Evolutionary conservation across 2,113 vertebrate species (phyloP).

Genomic region (Phocoena sinus): DNA sequence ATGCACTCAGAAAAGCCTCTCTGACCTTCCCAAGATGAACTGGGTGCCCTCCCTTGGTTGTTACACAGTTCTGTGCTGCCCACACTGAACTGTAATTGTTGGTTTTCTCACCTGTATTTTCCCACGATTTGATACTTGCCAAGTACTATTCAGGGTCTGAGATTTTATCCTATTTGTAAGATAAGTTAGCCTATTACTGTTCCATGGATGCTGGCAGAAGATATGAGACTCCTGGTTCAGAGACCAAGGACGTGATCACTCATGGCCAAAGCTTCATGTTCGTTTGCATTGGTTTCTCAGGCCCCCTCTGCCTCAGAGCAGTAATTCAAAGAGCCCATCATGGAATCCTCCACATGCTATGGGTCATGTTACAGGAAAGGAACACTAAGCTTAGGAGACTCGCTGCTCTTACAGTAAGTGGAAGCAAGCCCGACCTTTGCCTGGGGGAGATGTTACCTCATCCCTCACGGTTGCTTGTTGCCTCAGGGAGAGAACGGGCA

Average conservation of each 20-base stretch:
- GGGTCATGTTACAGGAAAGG: not conserved
- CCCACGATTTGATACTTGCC: not conserved
- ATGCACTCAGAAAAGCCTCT: not conserved
- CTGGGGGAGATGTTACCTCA: not conserved
- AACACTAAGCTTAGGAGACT: not conserved
- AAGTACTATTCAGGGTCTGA: not conserved
- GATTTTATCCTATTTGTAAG: not conserved
- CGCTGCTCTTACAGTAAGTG: not conserved
- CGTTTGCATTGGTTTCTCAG: not conserved
- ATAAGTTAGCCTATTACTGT: not conserved
- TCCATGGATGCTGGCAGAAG: not conserved
- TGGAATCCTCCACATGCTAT: not conserved
- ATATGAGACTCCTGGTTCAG: not conserved
- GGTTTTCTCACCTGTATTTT: not conserved
- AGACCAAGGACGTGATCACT: not conserved
- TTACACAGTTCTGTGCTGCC: not conserved
- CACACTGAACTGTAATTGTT: not conserved
- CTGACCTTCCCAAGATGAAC: not conserved
- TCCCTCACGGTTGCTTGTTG: not conserved
- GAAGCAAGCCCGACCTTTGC: not conserved
- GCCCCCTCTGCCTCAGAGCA: not conserved
- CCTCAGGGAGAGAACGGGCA: not conserved
- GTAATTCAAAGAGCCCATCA: not conserved
- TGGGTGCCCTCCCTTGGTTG: no score
- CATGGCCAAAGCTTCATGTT: not conserved